phyloP scores from a whole-genome alignment of 1,140 invertebrate species.

The Drosophila kohkoa region DNA sequence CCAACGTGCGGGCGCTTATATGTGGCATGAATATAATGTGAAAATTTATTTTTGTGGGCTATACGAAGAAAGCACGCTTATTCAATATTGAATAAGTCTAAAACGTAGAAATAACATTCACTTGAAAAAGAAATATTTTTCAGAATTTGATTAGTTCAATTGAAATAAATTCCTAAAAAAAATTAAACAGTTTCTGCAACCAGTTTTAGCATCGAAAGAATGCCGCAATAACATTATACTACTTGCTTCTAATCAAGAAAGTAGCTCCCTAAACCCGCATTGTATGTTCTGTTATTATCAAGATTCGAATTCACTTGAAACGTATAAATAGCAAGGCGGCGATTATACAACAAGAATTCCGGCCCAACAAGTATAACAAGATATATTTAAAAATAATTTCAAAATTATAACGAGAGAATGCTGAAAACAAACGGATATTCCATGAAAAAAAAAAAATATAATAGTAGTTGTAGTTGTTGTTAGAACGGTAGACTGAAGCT shows the following conservation, averaged over 20 bases:
- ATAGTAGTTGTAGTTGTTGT: not conserved
- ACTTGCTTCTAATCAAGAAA: no score
- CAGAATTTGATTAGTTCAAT: no score
- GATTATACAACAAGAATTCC: conserved; percentile 1
- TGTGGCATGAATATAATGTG: no score
- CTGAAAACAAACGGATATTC: not conserved
- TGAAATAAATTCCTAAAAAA: no score
- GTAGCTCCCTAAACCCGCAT: no score
- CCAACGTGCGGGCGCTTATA: conserved; percentile 6
- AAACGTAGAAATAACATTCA: no score
- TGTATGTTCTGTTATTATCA: no score
- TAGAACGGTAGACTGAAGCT: conserved; percentile 5
- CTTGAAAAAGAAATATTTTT: no score
- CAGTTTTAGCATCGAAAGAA: no score
- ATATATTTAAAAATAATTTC: conserved; percentile 1
- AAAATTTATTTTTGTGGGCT: not conserved
- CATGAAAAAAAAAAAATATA: not conserved
- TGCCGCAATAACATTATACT: no score
- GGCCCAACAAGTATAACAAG: not conserved
- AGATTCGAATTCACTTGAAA: not conserved
- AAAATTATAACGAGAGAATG: not conserved
- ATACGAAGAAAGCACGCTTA: not conserved
- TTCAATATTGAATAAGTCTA: not conserved
- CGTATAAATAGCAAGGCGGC: not conserved
- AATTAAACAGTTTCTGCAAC: no score